Evolutionary conservation across 2,797 vertebrate genomes (phyloP).

Genomic region (Diplodus sargus): DNA sequence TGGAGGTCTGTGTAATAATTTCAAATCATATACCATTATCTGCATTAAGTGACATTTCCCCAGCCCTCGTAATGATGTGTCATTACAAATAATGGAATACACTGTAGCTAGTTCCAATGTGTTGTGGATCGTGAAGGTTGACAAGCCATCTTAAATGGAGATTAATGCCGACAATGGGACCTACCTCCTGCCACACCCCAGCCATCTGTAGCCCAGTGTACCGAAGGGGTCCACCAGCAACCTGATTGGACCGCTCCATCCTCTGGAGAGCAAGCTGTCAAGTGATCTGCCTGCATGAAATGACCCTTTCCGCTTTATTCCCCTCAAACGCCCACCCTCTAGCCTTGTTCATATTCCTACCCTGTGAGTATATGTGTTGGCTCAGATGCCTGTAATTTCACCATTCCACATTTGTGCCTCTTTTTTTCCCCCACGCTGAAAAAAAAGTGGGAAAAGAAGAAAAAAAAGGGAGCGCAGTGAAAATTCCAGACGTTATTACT

Average conservation of each 20-base stretch:
- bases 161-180: constrained; percentile 77
- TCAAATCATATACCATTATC: constrained; percentile 47
- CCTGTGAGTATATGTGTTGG: constrained; percentile 57
- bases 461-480: constrained; percentile 51
- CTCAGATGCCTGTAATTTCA: constrained; percentile 78
- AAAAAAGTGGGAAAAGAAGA: constrained; percentile 41
- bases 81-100: constrained; percentile 62
- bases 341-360: constrained; percentile 49
- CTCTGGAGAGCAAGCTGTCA: constrained; percentile 81
- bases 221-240: constrained; percentile 63
- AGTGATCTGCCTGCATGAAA: constrained; percentile 79
- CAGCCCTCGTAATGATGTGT: constrained; percentile 55
- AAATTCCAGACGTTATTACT: constrained; percentile 80
- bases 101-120: constrained; percentile 23
- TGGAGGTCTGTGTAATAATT: constrained; percentile 29
- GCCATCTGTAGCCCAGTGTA: constrained; percentile 78
- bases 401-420: constrained; percentile 60
- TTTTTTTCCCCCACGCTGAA: constrained; percentile 34
- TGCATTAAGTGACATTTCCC: constrained; percentile 55
- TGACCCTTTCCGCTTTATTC: constrained; percentile 71
- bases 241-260: constrained; percentile 73
- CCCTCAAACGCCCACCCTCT: constrained; percentile 44
- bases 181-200: constrained; percentile 75
- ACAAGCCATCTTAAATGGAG: constrained; percentile 79
- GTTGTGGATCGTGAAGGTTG: constrained; percentile 53